phyloP scores from a whole-genome alignment of 1,140 invertebrate genomes.

The Probaryconus sp. region DNA sequence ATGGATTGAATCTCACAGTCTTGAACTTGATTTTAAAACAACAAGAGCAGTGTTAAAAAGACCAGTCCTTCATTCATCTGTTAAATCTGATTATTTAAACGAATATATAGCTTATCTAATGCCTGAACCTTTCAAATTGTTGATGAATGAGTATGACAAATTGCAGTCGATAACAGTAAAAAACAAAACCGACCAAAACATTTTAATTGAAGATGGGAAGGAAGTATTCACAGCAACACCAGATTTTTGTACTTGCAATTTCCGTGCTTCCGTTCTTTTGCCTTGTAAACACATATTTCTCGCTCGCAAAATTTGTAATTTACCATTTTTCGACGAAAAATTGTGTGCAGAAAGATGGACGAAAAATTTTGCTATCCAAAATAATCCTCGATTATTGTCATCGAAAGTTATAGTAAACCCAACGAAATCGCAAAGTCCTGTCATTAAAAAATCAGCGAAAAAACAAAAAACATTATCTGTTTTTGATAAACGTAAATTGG shows the following conservation, averaged over 20 bases:
- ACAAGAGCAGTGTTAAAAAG: slow-evolving; percentile 3
- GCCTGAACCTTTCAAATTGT: background rate
- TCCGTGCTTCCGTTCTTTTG: slow-evolving; percentile 15
- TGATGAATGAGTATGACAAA: background rate
- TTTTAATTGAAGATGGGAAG: background rate
- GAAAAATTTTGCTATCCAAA: background rate
- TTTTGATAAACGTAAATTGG: slow-evolving; percentile 6
- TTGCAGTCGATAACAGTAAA: background rate
- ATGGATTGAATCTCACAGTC: slow-evolving; percentile 1
- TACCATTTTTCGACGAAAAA: slow-evolving; percentile 16
- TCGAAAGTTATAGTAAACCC: background rate
- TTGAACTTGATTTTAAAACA: background rate
- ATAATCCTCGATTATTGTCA: slow-evolving; percentile 9
- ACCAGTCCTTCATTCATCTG: background rate
- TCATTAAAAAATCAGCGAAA: background rate
- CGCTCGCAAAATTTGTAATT: background rate
- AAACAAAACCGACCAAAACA: background rate
- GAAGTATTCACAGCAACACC: background rate
- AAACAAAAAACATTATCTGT: slow-evolving; percentile 7
- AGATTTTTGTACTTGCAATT: slow-evolving; percentile 18
- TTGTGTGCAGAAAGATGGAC: slow-evolving; percentile 34
- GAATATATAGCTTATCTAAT: slow-evolving; percentile 1
- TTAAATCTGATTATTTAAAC: background rate
- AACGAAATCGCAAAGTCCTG: background rate
- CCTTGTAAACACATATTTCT: slow-evolving; percentile 46